These are phyloP conservation scores for Marasmarcha lunaedactyla DNA, from an alignment of 2,888 invertebrate species.

Conservation along the genomic window DNA sequence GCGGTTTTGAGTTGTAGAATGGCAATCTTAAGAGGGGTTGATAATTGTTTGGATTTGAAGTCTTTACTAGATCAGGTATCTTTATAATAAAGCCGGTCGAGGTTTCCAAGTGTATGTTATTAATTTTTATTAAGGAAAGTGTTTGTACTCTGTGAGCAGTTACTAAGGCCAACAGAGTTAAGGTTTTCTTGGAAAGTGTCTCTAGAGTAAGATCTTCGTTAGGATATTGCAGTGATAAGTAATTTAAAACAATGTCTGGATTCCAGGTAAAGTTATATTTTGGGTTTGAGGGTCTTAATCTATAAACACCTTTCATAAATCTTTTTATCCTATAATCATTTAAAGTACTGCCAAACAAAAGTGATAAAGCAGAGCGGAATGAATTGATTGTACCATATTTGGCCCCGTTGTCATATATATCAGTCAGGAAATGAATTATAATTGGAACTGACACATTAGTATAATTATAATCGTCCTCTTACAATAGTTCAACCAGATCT, in stretches of 20 bases:
- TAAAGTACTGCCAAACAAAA: neutral
- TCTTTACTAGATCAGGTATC: conserved; percentile 9
- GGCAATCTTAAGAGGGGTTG: conserved; percentile 4
- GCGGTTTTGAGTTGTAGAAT: neutral
- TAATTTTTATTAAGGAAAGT: neutral
- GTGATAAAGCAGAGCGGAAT: neutral
- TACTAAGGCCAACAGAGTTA: conserved; percentile 4
- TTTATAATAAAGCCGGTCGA: conserved; percentile 5
- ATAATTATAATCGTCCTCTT: conserved; percentile 2
- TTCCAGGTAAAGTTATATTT: conserved; percentile 8
- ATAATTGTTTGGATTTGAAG: conserved; percentile 4
- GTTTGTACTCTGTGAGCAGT: conserved; percentile 4
- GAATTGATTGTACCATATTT: conserved; percentile 5
- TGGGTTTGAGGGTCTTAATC: conserved; percentile 4
- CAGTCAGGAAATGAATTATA: conserved; percentile 6
- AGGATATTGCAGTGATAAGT: conserved; percentile 1
- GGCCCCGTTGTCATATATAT: conserved; percentile 4
- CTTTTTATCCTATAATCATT: conserved; percentile 2
- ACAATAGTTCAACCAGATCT: conserved; percentile 7
- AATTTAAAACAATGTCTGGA: conserved; percentile 4
- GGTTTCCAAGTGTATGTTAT: conserved; percentile 1
- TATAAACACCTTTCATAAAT: conserved; percentile 4
- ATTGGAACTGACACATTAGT: conserved; percentile 2
- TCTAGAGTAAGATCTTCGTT: conserved; percentile 3
- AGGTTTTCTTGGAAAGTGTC: conserved; percentile 5